A percentile compares a stretch with the other conserved stretches of the same genome.
Evolutionary conservation across 1,140 invertebrate genomes (phyloP).

Genomic region (Nasonia vitripennis): DNA sequence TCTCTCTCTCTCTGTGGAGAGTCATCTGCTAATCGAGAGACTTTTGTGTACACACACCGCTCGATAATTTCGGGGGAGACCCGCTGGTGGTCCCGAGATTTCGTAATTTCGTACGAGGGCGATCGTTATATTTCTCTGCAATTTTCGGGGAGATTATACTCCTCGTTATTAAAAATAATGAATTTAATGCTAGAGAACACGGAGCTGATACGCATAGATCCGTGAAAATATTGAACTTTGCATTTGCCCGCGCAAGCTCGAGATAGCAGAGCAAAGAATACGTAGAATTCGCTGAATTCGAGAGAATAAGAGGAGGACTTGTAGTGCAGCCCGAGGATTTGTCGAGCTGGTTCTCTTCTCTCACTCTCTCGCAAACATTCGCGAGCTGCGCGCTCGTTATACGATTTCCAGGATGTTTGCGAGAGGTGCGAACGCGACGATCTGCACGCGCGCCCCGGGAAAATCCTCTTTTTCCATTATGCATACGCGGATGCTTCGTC

Average conservation of each 20-base stretch:
- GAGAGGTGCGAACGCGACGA: constrained; percentile 54
- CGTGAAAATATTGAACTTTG: background rate
- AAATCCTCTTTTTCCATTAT: constrained; percentile 5
- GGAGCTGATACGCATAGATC: background rate
- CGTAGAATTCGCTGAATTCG: constrained; percentile 21
- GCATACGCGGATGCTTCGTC: background rate
- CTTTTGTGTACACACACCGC: background rate
- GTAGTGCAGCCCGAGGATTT: background rate
- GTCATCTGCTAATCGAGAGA: constrained; percentile 41
- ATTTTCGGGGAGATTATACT: too few relatives aligned
- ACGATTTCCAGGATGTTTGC: constrained; percentile 57
- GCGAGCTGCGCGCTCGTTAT: constrained; percentile 42
- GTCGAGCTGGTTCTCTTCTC: background rate
- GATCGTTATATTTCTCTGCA: too few relatives aligned
- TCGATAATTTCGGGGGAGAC: background rate
- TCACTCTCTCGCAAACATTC: constrained; percentile 14
- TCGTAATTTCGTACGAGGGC: background rate
- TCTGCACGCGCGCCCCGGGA: background rate
- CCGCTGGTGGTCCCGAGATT: background rate
- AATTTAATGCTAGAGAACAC: background rate
- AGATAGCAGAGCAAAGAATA: background rate
- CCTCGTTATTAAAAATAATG: background rate
- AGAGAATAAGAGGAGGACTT: constrained; percentile 11
- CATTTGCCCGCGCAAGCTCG: background rate
- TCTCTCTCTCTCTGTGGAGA: too few relatives aligned